phyloP scores from a whole-genome alignment of 2,113 vertebrate genomes.

The Hippocampus guttulatus region DNA sequence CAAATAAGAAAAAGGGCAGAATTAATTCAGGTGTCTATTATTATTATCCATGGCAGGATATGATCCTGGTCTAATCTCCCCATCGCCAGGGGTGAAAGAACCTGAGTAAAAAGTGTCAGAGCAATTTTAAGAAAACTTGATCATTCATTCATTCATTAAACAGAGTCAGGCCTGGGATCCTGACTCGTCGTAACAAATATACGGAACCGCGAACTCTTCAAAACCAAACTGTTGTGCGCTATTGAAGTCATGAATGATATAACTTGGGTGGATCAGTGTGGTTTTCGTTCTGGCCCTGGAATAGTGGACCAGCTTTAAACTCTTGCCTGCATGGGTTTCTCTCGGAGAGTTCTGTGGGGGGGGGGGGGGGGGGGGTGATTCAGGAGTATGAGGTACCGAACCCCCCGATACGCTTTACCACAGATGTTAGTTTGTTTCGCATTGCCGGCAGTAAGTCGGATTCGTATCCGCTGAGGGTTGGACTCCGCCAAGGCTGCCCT shows the following conservation, averaged over 20 bases:
- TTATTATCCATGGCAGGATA: slow-evolving; percentile 33
- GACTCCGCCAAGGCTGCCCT: too few relatives aligned
- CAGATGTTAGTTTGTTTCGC: too few relatives aligned
- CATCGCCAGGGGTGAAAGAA: slow-evolving; percentile 37
- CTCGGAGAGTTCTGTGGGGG: too few relatives aligned
- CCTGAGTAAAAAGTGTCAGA: slow-evolving; percentile 4
- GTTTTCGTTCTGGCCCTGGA: too few relatives aligned
- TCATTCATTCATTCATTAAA: background rate
- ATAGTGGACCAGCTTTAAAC: too few relatives aligned
- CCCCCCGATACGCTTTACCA: too few relatives aligned
- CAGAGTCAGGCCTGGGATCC: background rate
- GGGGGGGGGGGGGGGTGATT: too few relatives aligned
- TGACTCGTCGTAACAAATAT: background rate
- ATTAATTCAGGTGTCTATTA: slow-evolving; percentile 37
- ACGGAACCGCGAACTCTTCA: background rate
- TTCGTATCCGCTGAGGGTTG: too few relatives aligned
- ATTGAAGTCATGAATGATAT: background rate
- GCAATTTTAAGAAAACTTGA: background rate
- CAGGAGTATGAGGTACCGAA: too few relatives aligned
- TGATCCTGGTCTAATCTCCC: slow-evolving; percentile 47
- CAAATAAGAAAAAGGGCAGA: slow-evolving; percentile 24
- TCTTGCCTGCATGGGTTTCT: too few relatives aligned
- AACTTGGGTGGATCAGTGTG: too few relatives aligned
- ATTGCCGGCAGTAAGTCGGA: too few relatives aligned
- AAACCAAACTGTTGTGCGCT: background rate